Conservation (phyloP, 2,888 invertebrate genomes). For the Sabellastarte sp. region DNA sequence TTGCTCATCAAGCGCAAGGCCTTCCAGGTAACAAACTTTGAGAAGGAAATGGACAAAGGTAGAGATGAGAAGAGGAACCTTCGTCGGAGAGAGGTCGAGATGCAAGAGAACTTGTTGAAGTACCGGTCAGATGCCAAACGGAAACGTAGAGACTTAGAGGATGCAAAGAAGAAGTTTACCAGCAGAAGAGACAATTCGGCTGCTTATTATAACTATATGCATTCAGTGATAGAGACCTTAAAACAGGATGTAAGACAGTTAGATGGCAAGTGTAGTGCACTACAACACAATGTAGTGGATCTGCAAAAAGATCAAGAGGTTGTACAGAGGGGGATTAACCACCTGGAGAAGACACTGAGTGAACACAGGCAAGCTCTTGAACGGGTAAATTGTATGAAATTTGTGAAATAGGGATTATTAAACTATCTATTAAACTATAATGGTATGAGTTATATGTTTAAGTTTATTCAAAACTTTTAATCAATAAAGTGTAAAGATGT, state of each 20-base stretch:
- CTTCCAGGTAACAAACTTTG: conserved; percentile 7
- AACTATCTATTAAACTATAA: too few species aligned
- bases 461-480: too few species aligned
- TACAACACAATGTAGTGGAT: conserved; percentile 6
- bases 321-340: conserved; percentile 29
- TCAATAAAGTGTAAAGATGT: too few species aligned
- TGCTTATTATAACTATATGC: conserved; percentile 12
- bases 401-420: too few species aligned
- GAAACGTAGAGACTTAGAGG: conserved; percentile 13
- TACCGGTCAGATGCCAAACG: conserved; percentile 5
- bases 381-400: conserved; percentile 9
- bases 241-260: conserved; percentile 32
- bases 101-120: conserved; percentile 4
- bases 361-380: conserved; percentile 29
- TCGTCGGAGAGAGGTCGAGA: conserved; percentile 5
- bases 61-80: conserved; percentile 11
- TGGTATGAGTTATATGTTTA: too few species aligned
- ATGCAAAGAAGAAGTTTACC: conserved; percentile 3
- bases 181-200: conserved; percentile 13
- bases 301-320: conserved; percentile 11
- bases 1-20: conserved; percentile 10
- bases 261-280: conserved; percentile 17
- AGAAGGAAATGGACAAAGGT: conserved; percentile 6
- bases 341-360: conserved; percentile 19
- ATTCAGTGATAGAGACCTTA: conserved; percentile 33